These are phyloP conservation scores for Rhyacophila brunnea DNA, from an alignment of 1,140 invertebrate genomes.

Conservation along the genomic window DNA sequence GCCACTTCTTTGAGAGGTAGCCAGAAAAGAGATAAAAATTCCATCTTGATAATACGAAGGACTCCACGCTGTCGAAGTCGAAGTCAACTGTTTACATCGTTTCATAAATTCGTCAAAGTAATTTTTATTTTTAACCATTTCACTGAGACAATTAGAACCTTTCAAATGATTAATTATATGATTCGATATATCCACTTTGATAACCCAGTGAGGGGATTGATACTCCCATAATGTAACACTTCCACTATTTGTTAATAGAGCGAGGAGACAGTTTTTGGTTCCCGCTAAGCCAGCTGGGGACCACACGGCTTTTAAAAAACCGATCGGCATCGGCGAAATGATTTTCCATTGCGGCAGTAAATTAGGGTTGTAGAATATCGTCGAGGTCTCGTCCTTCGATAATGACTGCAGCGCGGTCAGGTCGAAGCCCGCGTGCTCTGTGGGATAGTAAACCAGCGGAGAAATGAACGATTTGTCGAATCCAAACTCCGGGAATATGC, in stretches of 20 bases:
- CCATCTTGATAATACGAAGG: background rate
- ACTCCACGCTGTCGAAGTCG: slow-evolving; percentile 14
- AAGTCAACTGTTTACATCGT: slow-evolving; percentile 5
- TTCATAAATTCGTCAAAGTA: background rate
- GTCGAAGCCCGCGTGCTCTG: slow-evolving; percentile 12
- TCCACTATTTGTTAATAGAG: slow-evolving; percentile 10
- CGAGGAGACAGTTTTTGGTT: slow-evolving; percentile 3
- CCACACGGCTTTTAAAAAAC: slow-evolving; percentile 5
- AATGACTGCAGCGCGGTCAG: background rate
- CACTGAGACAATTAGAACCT: background rate
- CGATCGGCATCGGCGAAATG: background rate
- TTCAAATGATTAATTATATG: slow-evolving; percentile 1
- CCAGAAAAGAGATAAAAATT: background rate
- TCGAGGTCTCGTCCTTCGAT: slow-evolving; percentile 3
- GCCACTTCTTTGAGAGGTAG: slow-evolving; percentile 9
- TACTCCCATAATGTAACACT: slow-evolving; percentile 15
- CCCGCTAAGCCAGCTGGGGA: slow-evolving; percentile 1
- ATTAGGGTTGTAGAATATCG: slow-evolving; percentile 8
- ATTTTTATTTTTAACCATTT: background rate
- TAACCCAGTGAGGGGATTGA: slow-evolving; percentile 2
- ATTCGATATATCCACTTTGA: slow-evolving; percentile 13
- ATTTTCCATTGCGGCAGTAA: slow-evolving; percentile 5
- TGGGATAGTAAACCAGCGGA: slow-evolving; percentile 14
- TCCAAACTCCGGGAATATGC: background rate
- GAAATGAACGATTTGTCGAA: slow-evolving; percentile 12